A percentile compares a stretch with the other conserved stretches of the same genome.
These are phyloP conservation scores for Siniperca knerii DNA, from an alignment of 2,113 vertebrate genomes.

Conservation along the genomic window DNA sequence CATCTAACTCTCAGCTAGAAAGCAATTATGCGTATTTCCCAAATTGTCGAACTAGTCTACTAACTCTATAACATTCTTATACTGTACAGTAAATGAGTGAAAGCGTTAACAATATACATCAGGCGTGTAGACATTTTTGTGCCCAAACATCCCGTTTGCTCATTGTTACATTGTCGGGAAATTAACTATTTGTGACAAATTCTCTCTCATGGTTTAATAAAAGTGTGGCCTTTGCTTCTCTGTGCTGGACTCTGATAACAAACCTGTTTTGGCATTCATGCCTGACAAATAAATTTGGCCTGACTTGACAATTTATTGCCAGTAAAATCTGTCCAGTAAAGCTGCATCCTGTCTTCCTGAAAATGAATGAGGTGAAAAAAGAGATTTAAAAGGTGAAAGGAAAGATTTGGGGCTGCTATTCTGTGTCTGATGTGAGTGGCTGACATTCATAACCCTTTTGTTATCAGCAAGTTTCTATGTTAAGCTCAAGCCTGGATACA, in stretches of 20 bases:
- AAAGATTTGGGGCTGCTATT: constrained; percentile 31
- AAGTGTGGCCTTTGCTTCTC: neutral
- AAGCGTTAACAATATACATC: neutral
- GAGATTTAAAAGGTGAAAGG: constrained; percentile 48
- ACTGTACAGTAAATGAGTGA: neutral
- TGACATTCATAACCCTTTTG: constrained; percentile 28
- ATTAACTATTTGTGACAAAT: neutral
- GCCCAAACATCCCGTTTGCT: neutral
- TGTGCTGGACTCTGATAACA: neutral
- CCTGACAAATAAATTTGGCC: constrained; percentile 22
- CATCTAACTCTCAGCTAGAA: neutral
- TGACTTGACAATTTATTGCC: constrained; percentile 23
- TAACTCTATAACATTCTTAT: neutral
- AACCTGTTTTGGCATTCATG: constrained; percentile 26
- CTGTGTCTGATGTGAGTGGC: constrained; percentile 26
- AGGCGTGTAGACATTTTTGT: neutral
- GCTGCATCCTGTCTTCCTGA: constrained; percentile 5
- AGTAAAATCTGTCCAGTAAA: constrained; percentile 24
- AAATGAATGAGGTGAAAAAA: constrained; percentile 43
- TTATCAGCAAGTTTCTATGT: constrained; percentile 12
- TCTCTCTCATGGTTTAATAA: neutral
- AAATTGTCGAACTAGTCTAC: neutral
- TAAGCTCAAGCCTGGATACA: neutral
- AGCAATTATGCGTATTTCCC: neutral
- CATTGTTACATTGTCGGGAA: neutral